Evolutionary conservation across 1,140 invertebrate species (phyloP), one percentile per base, ranked within the genome.

Genomic region (Platorchestia sp.): DNA sequence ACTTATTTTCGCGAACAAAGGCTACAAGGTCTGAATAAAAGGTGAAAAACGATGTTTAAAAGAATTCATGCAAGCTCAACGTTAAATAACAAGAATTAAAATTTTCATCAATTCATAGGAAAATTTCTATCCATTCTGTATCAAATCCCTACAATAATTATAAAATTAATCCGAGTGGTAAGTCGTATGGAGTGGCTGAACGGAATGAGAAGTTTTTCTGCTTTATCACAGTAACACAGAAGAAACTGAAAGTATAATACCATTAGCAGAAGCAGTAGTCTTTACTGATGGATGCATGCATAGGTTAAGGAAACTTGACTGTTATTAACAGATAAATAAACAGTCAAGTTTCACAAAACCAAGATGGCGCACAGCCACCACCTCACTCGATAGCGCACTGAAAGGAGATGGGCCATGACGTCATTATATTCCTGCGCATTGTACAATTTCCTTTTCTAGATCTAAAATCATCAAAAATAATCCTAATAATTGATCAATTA

Each of bases 311-410:
- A 96, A 95, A 95, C 96, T 95, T 44, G 90, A 86, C 75, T 90
- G 86, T 90, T 93, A 95, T 95, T 87, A 86, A 95, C 95, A 45
- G 95, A 90, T 36, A 89, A 95, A 96, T 90, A 96, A 86, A 91
- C 93, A 95, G 96, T 95, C 96, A 95, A 96, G 96, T 95, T 95
- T 95, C 95, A 96, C 95, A 44, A 95, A 95, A 96, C 95, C 95
- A 96, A 96, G 89, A 96, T 96, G 96, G 96, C 96, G 96, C 95
- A 95, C 95, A 86, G 45, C 95, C 95, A n/a, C 95, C 95, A 86
- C 96, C 95, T 96, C 96, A 96, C 96, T 96, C 96, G 95, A 96
- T 96, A 95, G 95, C 95, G 95, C 95, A 96, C 95, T 96, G 96
- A 96, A 93, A 95, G 95, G 95, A 95, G 96, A 95, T 86, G 95